Evolutionary conservation across 1,140 invertebrate genomes (phyloP).

Genomic region (Cecropterus lyciades): DNA sequence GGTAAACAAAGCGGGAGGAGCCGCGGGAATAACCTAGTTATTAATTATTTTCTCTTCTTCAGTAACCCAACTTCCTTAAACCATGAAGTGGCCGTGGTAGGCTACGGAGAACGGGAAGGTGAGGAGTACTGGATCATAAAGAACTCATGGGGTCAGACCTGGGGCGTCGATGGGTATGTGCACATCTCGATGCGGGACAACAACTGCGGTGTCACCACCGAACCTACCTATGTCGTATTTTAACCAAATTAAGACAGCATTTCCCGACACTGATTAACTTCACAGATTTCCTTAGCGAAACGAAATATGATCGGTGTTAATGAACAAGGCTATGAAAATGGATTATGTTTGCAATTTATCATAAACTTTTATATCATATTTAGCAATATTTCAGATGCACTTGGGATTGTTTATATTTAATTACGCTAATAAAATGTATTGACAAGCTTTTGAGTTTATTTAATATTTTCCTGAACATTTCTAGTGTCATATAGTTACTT

Average conservation of each 20-base stretch:
- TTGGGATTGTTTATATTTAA: conserved; percentile 15
- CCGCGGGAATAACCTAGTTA: no score
- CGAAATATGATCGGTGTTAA: no score
- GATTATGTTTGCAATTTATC: no score
- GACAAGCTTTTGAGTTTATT: not conserved
- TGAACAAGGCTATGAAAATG: no score
- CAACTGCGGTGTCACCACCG: conserved; percentile 87
- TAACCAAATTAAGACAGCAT: no score
- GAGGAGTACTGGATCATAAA: conserved; percentile 91
- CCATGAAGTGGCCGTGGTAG: conserved; percentile 86
- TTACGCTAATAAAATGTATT: conserved; percentile 15
- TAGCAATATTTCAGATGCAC: conserved; percentile 30
- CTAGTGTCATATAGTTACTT: no score
- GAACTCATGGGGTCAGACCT: conserved; percentile 89
- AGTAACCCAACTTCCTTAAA: conserved; percentile 58
- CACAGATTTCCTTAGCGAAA: no score
- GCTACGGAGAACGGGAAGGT: conserved; percentile 85
- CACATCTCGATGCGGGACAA: conserved; percentile 94
- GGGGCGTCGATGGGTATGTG: conserved; percentile 91
- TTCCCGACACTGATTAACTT: no score
- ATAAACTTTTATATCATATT: not conserved
- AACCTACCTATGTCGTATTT: conserved; percentile 76
- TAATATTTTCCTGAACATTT: not conserved
- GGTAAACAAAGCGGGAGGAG: no score
- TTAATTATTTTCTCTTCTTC: conserved; percentile 31